Percentiles rank a stretch among this genome's conserved stretches.
Evolutionary conservation across 23 tunicate species (phyloP).

Genomic region (Phallusia fumigata): DNA sequence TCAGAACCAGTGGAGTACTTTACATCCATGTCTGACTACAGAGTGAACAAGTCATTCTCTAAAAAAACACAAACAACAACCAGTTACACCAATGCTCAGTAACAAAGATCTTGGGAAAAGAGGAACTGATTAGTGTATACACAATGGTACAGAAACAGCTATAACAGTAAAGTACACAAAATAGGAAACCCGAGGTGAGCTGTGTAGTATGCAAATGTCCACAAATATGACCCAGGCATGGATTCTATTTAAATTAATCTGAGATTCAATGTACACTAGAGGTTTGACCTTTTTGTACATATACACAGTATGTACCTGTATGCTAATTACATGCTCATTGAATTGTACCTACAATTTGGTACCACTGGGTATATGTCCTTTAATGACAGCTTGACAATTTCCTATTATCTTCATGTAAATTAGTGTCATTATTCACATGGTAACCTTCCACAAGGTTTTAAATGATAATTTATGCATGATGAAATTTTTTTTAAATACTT

Average conservation of each 20-base stretch:
- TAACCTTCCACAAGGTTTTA: too few species aligned
- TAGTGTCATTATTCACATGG: too few species aligned
- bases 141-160: not conserved
- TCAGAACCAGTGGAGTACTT: not conserved
- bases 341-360: too few species aligned
- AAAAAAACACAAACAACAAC: not conserved
- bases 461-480: too few species aligned
- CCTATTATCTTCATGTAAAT: too few species aligned
- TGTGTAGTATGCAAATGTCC: not conserved
- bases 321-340: too few species aligned
- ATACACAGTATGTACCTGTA: too few species aligned
- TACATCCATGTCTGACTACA: not conserved
- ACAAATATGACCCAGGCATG: not conserved
- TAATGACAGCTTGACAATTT: too few species aligned
- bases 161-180: not conserved
- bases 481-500: too few species aligned
- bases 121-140: not conserved
- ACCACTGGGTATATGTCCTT: too few species aligned
- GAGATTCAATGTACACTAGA: too few species aligned
- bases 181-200: not conserved
- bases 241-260: not conserved
- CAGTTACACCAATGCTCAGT: not conserved
- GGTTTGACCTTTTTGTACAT: too few species aligned
- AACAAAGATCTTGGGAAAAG: not conserved
- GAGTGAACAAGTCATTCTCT: slow-evolving; percentile 6